These are phyloP conservation scores for Mandrillus leucophaeus DNA, from an alignment of 2,113 vertebrate genomes.

Conservation along the genomic window DNA sequence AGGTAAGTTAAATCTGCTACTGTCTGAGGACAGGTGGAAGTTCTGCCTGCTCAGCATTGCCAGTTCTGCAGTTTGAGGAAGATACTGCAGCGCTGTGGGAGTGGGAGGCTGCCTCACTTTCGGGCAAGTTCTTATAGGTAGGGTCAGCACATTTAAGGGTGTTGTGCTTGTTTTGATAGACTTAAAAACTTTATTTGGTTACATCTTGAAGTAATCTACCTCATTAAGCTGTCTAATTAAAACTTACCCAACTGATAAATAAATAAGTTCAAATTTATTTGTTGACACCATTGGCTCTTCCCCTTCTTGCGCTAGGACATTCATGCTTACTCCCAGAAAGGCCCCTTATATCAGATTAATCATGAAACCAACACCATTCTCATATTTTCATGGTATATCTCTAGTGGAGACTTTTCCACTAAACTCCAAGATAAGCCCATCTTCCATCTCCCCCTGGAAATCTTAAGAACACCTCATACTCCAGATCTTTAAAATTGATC, in stretches of 20 bases:
- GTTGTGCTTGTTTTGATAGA: not conserved
- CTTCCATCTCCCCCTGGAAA: not conserved
- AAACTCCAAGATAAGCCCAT: not conserved
- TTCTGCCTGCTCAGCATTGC: not conserved
- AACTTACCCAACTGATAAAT: not conserved
- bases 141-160: rapidly evolving
- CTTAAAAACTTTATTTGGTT: not conserved
- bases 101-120: not conserved
- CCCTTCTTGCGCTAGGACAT: not conserved
- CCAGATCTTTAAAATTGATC: not conserved
- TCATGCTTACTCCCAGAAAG: not conserved
- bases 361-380: not conserved
- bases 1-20: not conserved
- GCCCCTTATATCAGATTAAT: not conserved
- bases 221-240: not conserved
- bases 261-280: not conserved
- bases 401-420: not conserved
- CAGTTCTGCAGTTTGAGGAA: not conserved
- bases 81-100: rapidly evolving
- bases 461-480: not conserved
- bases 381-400: not conserved
- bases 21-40: too few relatives aligned
- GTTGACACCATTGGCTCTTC: not conserved
- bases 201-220: not conserved
- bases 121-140: rapidly evolving